These are phyloP conservation scores for Apamea anceps DNA, from an alignment of 2,888 invertebrate genomes.

Conservation along the genomic window DNA sequence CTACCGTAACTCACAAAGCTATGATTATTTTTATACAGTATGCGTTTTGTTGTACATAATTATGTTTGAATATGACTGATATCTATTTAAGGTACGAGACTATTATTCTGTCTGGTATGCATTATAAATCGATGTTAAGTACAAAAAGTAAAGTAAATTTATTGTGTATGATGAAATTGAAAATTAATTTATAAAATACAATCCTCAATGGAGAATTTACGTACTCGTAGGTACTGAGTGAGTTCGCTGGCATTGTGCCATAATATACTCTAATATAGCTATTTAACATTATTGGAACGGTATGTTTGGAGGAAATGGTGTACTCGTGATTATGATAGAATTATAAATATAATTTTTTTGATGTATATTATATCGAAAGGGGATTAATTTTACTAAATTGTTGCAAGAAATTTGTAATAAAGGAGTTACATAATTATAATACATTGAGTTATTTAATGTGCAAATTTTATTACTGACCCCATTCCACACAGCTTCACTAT, in stretches of 20 bases:
- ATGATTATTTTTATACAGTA: constrained; percentile 47
- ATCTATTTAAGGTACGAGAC: constrained; percentile 49
- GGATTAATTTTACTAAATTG: constrained; percentile 77
- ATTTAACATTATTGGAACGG: constrained; percentile 65
- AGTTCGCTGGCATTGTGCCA: constrained; percentile 69
- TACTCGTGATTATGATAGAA: constrained; percentile 73
- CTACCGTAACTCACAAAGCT: constrained; percentile 62
- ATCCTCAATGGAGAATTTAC: constrained; percentile 41
- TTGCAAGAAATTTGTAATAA: constrained; percentile 76
- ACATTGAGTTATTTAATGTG: constrained; percentile 72
- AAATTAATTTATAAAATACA: constrained; percentile 44
- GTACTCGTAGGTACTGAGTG: constrained; percentile 51
- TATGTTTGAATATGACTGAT: constrained; percentile 54
- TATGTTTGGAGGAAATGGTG: constrained; percentile 70
- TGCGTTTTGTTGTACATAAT: constrained; percentile 39
- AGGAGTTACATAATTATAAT: constrained; percentile 77
- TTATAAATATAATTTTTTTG: constrained; percentile 74
- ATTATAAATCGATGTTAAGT: constrained; percentile 50
- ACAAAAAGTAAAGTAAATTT: constrained; percentile 49
- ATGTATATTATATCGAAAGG: constrained; percentile 75
- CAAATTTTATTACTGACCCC: constrained; percentile 51
- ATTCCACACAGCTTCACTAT: not conserved
- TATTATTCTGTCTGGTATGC: constrained; percentile 50
- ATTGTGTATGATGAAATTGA: constrained; percentile 41
- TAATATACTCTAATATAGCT: constrained; percentile 65